Conservation (phyloP, 2,888 invertebrate species). For the Microdon myrmicae region DNA sequence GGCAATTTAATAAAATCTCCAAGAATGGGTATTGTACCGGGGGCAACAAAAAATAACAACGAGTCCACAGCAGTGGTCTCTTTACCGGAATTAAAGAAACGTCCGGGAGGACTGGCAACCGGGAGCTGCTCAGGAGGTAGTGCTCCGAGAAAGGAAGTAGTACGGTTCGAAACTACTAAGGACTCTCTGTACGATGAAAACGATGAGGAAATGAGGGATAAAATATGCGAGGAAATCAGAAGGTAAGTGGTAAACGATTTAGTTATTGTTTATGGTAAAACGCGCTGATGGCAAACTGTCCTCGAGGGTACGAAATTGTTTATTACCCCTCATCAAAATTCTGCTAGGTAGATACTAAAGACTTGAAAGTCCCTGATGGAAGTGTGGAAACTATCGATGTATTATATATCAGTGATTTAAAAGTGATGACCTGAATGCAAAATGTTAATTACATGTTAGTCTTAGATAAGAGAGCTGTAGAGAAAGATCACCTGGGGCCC, state of each 20-base stretch:
- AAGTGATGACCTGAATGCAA: no score
- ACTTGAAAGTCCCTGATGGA: no score
- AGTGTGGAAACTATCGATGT: no score
- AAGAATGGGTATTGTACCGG: slow-evolving; percentile 34
- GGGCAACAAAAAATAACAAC: slow-evolving; percentile 35
- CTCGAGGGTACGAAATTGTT: no score
- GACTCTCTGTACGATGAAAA: slow-evolving; percentile 42
- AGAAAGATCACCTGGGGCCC: no score
- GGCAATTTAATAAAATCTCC: slow-evolving; percentile 49
- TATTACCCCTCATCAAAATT: no score
- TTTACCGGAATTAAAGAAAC: slow-evolving; percentile 34
- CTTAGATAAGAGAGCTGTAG: no score
- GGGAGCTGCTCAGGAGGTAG: slow-evolving; percentile 3
- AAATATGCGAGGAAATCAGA: slow-evolving; percentile 48
- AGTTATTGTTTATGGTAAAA: no score
- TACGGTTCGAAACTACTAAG: slow-evolving; percentile 41
- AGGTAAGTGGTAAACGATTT: slow-evolving; percentile 44
- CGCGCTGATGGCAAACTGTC: no score
- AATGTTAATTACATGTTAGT: no score
- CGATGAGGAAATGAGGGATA: slow-evolving; percentile 47
- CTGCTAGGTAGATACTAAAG: no score
- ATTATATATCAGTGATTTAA: no score
- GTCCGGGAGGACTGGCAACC: slow-evolving; percentile 5
- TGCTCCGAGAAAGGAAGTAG: slow-evolving; percentile 34
- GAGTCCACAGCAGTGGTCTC: slow-evolving; percentile 34